phyloP scores from a whole-genome alignment of 1,140 invertebrate genomes.

The Trachymyrmex septentrionalis region DNA sequence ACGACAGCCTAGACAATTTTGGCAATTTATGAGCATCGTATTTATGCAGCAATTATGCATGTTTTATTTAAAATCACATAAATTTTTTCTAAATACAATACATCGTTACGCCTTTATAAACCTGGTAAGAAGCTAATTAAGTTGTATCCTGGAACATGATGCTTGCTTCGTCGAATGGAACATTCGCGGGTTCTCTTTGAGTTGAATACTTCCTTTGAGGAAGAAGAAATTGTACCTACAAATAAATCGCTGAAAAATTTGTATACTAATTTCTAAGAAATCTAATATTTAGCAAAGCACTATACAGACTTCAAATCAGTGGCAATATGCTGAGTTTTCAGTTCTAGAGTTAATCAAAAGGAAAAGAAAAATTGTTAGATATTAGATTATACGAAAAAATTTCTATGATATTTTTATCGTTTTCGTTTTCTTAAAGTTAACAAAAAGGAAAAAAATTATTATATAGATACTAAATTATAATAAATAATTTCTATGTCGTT shows the following conservation, averaged over 20 bases:
- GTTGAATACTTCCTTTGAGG: constrained; percentile 9
- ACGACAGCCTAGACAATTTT: not conserved
- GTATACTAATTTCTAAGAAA: constrained; percentile 30
- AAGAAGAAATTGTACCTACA: not conserved
- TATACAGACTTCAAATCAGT: not conserved
- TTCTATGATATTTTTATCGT: not conserved
- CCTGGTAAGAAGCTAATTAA: constrained; percentile 46
- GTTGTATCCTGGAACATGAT: constrained; percentile 38
- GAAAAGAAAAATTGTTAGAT: not conserved
- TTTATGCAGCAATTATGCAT: constrained; percentile 9
- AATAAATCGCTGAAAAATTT: constrained; percentile 18
- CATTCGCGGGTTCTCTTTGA: constrained; percentile 27
- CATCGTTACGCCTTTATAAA: constrained; percentile 53
- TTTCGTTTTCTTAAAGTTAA: not conserved
- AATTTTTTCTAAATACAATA: constrained; percentile 13
- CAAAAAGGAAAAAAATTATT: not conserved
- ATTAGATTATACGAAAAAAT: not conserved
- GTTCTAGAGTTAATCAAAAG: not conserved
- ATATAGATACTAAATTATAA: not conserved
- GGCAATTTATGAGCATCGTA: not conserved
- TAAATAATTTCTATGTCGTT: not conserved
- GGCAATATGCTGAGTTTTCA: not conserved
- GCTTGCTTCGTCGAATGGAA: constrained; percentile 46
- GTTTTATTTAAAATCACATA: constrained; percentile 29
- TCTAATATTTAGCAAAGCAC: constrained; percentile 1